Percentiles rank a stretch among this genome's conserved stretches.
phyloP scores from a whole-genome alignment of 2,888 invertebrate species.

The Aspidiotus destructor region DNA sequence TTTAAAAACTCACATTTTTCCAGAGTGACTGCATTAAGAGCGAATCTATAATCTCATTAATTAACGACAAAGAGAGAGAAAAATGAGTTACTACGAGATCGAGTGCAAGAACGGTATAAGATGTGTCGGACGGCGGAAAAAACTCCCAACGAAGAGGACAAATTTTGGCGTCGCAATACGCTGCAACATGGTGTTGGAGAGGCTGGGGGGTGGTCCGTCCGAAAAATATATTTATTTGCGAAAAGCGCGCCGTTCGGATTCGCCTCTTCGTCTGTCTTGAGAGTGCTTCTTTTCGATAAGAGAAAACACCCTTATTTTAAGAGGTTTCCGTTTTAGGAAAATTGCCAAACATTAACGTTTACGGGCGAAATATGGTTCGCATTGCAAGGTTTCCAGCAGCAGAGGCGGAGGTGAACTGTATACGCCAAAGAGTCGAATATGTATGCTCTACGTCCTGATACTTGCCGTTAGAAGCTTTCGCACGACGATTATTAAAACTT shows the following conservation, averaged over 20 bases:
- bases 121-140: background rate
- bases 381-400: background rate
- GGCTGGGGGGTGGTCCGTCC: slow-evolving; percentile 12
- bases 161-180: slow-evolving; percentile 1
- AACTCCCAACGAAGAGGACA: background rate
- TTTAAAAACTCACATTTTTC: slow-evolving; percentile 22
- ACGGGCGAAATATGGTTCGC: slow-evolving; percentile 25
- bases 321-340: slow-evolving; percentile 31
- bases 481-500: too few species aligned
- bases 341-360: slow-evolving; percentile 33
- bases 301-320: slow-evolving; percentile 32
- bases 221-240: slow-evolving; percentile 30
- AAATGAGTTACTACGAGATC: background rate
- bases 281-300: slow-evolving; percentile 33
- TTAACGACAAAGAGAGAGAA: slow-evolving; percentile 19
- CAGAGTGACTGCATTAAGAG: slow-evolving; percentile 17
- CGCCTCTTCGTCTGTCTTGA: slow-evolving; percentile 28
- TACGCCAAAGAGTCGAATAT: background rate
- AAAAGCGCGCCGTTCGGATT: slow-evolving; percentile 28
- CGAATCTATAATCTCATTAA: slow-evolving; percentile 32
- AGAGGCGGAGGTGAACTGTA: slow-evolving; percentile 11
- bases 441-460: too few species aligned
- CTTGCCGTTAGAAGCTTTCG: too few species aligned
- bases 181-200: background rate
- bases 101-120: background rate